Evolutionary conservation across 2,797 vertebrate species (phyloP).

Genomic region (Pangasius krempfi): DNA sequence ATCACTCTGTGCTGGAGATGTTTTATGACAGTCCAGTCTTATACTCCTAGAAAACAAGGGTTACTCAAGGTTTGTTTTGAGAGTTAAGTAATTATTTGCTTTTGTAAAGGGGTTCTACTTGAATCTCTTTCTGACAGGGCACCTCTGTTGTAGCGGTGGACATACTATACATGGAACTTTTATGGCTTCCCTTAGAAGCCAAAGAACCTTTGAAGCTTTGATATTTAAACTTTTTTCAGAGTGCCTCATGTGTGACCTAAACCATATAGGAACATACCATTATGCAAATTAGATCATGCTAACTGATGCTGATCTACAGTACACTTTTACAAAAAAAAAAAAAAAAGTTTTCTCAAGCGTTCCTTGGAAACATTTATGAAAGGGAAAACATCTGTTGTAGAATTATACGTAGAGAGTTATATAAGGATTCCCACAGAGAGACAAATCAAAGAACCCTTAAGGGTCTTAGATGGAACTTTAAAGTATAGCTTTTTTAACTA

Average conservation of each 20-base stretch:
- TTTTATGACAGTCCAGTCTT: conserved; percentile 17
- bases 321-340: not conserved
- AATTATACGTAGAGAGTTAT: not conserved
- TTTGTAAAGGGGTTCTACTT: not conserved
- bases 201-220: not conserved
- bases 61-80: not conserved
- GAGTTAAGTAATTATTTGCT: not conserved
- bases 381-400: conserved; percentile 29
- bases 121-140: not conserved
- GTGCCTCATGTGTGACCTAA: not conserved
- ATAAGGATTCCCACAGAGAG: conserved; percentile 9
- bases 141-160: not conserved
- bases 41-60: not conserved
- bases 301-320: not conserved
- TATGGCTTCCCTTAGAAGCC: not conserved
- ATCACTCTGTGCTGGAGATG: conserved; percentile 3
- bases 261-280: not conserved
- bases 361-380: conserved; percentile 3
- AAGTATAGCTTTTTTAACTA: not conserved
- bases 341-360: not conserved
- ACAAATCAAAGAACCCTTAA: conserved; percentile 10
- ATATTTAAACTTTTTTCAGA: not conserved
- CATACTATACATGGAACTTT: not conserved
- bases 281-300: not conserved
- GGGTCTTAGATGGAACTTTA: conserved; percentile 4